These are phyloP conservation scores for Cephus pulcher DNA, from an alignment of 2,888 invertebrate species.

Conservation along the genomic window DNA sequence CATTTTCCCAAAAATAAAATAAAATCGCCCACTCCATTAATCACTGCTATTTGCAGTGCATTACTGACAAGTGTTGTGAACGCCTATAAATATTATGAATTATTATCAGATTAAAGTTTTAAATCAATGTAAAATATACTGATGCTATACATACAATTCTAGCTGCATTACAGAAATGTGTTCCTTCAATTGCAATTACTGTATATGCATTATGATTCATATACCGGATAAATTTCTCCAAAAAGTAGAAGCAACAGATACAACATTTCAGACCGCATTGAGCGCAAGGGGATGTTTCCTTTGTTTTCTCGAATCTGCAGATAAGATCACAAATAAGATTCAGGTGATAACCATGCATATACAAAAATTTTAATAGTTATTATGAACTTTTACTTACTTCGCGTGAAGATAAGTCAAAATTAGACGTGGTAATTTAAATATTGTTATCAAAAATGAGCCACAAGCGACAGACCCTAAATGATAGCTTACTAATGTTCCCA, in stretches of 20 bases:
- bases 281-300: slow-evolving; percentile 80
- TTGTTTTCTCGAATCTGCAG: slow-evolving; percentile 74
- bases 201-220: slow-evolving; percentile 96
- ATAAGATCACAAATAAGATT: slow-evolving; percentile 6
- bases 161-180: slow-evolving; percentile 91
- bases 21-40: slow-evolving; percentile 94
- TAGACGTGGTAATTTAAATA: slow-evolving; percentile 91
- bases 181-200: slow-evolving; percentile 91
- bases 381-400: slow-evolving; percentile 74
- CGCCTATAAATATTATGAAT: slow-evolving; percentile 71
- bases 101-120: slow-evolving; percentile 9
- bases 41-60: slow-evolving; percentile 88
- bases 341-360: neutral
- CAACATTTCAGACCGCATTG: slow-evolving; percentile 83
- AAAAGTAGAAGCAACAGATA: slow-evolving; percentile 89
- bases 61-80: slow-evolving; percentile 87
- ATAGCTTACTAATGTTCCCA: slow-evolving; percentile 84
- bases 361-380: neutral
- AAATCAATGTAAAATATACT: slow-evolving; percentile 1
- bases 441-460: slow-evolving; percentile 92
- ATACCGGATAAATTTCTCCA: slow-evolving; percentile 92
- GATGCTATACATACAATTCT: slow-evolving; percentile 75
- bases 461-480: slow-evolving; percentile 96
- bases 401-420: slow-evolving; percentile 90
- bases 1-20: slow-evolving; percentile 90